Percentiles rank a stretch among this genome's conserved stretches.
These are phyloP conservation scores for Brachionus calyciflorus DNA, from an alignment of 1,140 invertebrate genomes.

Conservation along the genomic window DNA sequence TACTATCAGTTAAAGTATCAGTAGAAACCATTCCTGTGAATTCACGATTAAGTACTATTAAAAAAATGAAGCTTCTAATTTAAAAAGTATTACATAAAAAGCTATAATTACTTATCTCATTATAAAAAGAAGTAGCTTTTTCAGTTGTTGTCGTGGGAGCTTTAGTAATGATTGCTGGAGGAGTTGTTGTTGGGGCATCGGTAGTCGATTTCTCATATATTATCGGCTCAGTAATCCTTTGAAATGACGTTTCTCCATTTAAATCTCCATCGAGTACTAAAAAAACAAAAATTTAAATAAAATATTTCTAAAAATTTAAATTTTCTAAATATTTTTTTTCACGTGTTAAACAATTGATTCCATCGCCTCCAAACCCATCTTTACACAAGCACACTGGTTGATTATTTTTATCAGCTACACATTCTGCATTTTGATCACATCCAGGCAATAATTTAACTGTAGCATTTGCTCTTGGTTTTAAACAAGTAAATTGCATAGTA, in stretches of 20 bases:
- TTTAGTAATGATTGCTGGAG: background rate
- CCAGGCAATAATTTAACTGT: background rate
- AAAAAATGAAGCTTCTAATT: too few species aligned
- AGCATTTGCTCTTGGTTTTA: background rate
- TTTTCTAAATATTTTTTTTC: background rate
- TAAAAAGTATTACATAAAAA: too few species aligned
- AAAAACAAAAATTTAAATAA: too few species aligned
- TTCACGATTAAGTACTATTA: too few species aligned
- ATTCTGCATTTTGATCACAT: background rate
- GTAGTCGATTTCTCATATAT: too few species aligned
- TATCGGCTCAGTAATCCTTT: too few species aligned
- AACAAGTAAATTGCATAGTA: background rate
- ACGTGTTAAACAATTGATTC: slow-evolving; percentile 4
- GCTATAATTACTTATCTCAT: too few species aligned
- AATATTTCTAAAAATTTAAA: background rate
- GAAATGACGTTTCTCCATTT: too few species aligned
- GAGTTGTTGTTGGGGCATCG: background rate
- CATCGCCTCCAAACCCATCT: background rate
- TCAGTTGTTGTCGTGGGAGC: background rate
- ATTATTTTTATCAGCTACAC: slow-evolving; percentile 30
- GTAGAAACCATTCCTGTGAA: too few species aligned
- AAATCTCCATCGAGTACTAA: too few species aligned
- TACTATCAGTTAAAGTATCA: too few species aligned
- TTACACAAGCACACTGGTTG: slow-evolving; percentile 9
- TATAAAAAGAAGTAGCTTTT: background rate